These are phyloP conservation scores for Leucania comma DNA, from an alignment of 2,888 invertebrate species.

Conservation along the genomic window DNA sequence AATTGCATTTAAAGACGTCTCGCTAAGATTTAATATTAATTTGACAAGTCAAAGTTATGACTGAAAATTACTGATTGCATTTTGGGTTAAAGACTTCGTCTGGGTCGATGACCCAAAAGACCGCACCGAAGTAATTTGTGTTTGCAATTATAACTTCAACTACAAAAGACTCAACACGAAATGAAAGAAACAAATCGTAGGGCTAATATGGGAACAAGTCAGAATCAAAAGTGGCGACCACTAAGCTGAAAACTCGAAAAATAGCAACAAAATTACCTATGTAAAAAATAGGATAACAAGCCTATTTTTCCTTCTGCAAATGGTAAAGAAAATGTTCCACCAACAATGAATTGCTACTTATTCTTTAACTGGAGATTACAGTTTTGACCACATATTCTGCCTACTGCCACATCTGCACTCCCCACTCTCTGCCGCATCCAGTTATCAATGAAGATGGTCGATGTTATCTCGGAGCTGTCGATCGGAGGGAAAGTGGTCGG, in stretches of 20 bases:
- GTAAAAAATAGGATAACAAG: no score
- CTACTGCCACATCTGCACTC: conserved; percentile 54
- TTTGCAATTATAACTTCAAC: no score
- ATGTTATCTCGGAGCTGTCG: conserved; percentile 72
- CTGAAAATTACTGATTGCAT: conserved; percentile 33
- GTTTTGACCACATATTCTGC: conserved; percentile 23
- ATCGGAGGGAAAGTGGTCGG: conserved; percentile 74
- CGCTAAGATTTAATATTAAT: conserved; percentile 31
- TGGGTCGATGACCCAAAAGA: conserved; percentile 38
- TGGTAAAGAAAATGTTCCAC: no score
- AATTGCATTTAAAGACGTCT: conserved; percentile 28
- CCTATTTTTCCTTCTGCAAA: neutral
- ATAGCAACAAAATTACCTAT: no score
- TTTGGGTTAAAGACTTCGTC: conserved; percentile 24
- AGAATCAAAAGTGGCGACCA: neutral
- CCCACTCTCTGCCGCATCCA: conserved; percentile 72
- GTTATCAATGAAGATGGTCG: conserved; percentile 86
- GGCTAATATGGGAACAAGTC: neutral
- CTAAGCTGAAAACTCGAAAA: neutral
- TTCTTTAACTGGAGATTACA: no score
- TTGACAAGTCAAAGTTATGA: conserved; percentile 20
- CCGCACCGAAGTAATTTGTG: neutral
- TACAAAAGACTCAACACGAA: neutral
- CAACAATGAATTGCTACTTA: no score
- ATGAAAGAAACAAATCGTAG: neutral